Base-by-base conservation (phyloP, 92 coral and sea anemone genomes). In the Siderastrea siderea region DNA sequence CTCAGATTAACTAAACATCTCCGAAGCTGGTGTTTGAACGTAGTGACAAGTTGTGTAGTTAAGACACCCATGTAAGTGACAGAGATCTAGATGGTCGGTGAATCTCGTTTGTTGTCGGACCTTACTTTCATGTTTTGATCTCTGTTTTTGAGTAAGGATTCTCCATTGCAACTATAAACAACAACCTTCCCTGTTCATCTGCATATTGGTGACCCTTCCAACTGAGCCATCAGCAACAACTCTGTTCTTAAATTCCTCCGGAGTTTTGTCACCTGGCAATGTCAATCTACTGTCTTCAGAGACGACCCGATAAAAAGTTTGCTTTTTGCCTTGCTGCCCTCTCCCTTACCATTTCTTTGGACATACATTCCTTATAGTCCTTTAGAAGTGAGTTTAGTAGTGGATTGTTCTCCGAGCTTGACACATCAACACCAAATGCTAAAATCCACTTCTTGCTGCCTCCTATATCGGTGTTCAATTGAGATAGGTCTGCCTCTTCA, bases 161-260 rank as follows among this genome's bases (percentile, higher is more conserved):
- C 6, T 90, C 80, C 19, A 71, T n/a, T 3, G 90, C 86, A 2
- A 90, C 93, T 70, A 85, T 79, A 54, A 90, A 84, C 3, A 90
- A 54, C 45, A 90, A 6, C 14, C 90, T 74, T 83, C 90, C 10
- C 38, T 59, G 51, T 50, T 90, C 90, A 79, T 90, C 90, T 84
- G 78, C 48, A 73, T 75, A 52, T 15, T 14, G 45, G 75, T 66
- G 7, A 81, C 48, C 85, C 85, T 51, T 3, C 85, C 77, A 66
- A 68, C 4, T 11, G 83, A 67, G 26, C 44, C 69, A 14, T 87
- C 93, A 55, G 90, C 90, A 67, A 66, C 75, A 5, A 80, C 78
- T 57, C 78, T 74, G 78, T 16, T 44, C 61, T 26, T 52, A 12
- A 74, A 74, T 17, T 52, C 46, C 16, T 85, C 85, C 69, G 80